Conservation (phyloP, 2,888 invertebrate species). For the Drosophila lutescens region DNA sequence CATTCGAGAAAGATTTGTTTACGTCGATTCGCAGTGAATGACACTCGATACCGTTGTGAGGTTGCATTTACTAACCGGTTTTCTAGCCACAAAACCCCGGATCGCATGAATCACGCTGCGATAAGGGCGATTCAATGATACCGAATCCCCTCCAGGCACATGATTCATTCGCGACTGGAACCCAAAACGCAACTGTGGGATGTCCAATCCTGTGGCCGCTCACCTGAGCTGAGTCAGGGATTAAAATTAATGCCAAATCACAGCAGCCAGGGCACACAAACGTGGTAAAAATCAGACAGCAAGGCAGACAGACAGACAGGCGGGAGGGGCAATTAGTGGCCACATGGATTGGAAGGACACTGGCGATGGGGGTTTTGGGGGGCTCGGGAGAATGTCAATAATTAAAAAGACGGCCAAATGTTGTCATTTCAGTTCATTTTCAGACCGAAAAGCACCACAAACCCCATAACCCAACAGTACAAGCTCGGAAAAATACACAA, state of each 20-base stretch:
- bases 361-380: slow-evolving; percentile 9
- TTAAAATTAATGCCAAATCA: slow-evolving; percentile 33
- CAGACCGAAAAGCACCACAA: slow-evolving; percentile 24
- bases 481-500: slow-evolving; percentile 17
- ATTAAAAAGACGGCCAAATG: slow-evolving; percentile 78
- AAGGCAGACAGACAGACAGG: not conserved
- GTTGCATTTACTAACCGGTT: slow-evolving; percentile 39
- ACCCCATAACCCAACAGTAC: slow-evolving; percentile 24
- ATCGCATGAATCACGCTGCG: slow-evolving; percentile 23
- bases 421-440: slow-evolving; percentile 69
- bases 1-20: slow-evolving; percentile 40
- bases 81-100: slow-evolving; percentile 20
- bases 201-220: slow-evolving; percentile 20
- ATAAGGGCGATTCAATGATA: slow-evolving; percentile 33
- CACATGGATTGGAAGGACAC: slow-evolving; percentile 29
- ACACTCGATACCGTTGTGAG: slow-evolving; percentile 18
- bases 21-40: slow-evolving; percentile 22
- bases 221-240: slow-evolving; percentile 31
- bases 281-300: slow-evolving; percentile 5
- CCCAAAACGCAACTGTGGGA: not conserved
- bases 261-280: not conserved
- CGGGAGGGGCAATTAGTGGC: slow-evolving; percentile 47
- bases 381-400: slow-evolving; percentile 66
- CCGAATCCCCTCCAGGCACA: slow-evolving; percentile 4
- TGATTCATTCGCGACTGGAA: slow-evolving; percentile 13